Evolutionary conservation across 2,888 invertebrate genomes (phyloP).

Genomic region (Teleogryllus oceanicus): DNA sequence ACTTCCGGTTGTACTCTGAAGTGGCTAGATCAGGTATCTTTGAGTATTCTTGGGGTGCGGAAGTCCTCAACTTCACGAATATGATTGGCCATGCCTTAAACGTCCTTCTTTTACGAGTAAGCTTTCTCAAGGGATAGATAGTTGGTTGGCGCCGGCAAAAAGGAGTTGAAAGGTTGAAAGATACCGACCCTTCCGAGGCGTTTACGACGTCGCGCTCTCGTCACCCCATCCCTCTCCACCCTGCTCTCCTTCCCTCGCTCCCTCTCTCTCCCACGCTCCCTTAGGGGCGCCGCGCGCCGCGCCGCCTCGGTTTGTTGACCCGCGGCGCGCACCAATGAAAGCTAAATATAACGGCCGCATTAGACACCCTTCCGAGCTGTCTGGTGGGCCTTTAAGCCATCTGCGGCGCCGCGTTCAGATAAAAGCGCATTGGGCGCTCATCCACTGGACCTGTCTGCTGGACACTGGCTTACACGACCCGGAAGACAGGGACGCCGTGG

Average conservation of each 20-base stretch:
- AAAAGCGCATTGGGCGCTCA: too few species aligned
- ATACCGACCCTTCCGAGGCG: not conserved
- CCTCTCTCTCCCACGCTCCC: not conserved
- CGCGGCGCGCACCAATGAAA: not conserved
- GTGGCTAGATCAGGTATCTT: too few species aligned
- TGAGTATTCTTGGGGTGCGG: too few species aligned
- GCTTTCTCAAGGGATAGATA: too few species aligned
- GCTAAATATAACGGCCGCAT: conserved; percentile 11
- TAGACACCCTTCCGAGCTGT: not conserved
- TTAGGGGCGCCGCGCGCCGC: not conserved
- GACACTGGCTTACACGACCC: too few species aligned
- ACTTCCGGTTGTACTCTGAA: too few species aligned
- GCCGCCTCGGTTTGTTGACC: not conserved
- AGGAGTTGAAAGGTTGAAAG: not conserved
- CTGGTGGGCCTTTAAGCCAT: not conserved
- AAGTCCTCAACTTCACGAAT: too few species aligned
- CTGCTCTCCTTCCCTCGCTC: not conserved
- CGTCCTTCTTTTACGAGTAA: too few species aligned
- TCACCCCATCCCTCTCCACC: not conserved
- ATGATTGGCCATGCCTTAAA: too few species aligned
- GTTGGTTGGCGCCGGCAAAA: not conserved
- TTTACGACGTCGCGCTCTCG: not conserved
- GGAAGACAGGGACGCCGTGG: too few species aligned
- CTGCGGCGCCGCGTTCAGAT: not conserved
- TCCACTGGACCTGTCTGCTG: too few species aligned